Percentiles rank a stretch among this genome's conserved stretches.
Evolutionary conservation across 2,888 invertebrate genomes (phyloP).

Genomic region (Pteria penguin): DNA sequence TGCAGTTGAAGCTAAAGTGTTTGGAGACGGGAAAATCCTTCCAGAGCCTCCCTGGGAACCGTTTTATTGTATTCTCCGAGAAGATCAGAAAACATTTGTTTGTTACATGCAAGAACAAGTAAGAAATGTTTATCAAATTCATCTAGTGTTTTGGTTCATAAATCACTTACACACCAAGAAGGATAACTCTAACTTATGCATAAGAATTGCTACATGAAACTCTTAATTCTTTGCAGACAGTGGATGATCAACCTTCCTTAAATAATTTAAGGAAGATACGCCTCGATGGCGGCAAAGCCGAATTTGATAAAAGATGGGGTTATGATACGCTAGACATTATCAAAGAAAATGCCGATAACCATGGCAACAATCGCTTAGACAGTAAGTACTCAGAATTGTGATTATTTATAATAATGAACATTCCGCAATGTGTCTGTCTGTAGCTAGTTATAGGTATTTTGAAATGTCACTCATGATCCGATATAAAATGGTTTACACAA

Average conservation of each 20-base stretch:
- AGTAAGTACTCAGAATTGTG: too few relatives aligned
- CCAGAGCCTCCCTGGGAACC: slow-evolving; percentile 86
- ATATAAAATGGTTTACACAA: too few relatives aligned
- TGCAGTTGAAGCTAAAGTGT: slow-evolving; percentile 43
- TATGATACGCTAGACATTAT: slow-evolving; percentile 82
- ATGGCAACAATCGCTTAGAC: too few relatives aligned
- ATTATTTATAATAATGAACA: too few relatives aligned
- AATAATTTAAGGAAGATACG: slow-evolving; percentile 81
- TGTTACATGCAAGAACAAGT: slow-evolving; percentile 86
- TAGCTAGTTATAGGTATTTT: too few relatives aligned
- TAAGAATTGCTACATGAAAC: too few relatives aligned
- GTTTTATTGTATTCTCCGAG: slow-evolving; percentile 89
- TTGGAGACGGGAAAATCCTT: slow-evolving; percentile 64
- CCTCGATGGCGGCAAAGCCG: slow-evolving; percentile 85
- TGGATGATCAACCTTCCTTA: too few relatives aligned
- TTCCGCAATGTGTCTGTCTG: too few relatives aligned
- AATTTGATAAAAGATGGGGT: slow-evolving; percentile 85
- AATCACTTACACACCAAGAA: too few relatives aligned
- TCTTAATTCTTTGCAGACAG: too few relatives aligned
- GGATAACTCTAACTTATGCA: slow-evolving; percentile 10
- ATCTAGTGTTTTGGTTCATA: too few relatives aligned
- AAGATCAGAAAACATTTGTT: slow-evolving; percentile 88
- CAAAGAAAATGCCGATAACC: slow-evolving; percentile 66
- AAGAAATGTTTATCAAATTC: background rate
- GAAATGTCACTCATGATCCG: too few relatives aligned